Base-by-base conservation (phyloP, 2,888 invertebrate species). In the Parnassius smintheus region DNA sequence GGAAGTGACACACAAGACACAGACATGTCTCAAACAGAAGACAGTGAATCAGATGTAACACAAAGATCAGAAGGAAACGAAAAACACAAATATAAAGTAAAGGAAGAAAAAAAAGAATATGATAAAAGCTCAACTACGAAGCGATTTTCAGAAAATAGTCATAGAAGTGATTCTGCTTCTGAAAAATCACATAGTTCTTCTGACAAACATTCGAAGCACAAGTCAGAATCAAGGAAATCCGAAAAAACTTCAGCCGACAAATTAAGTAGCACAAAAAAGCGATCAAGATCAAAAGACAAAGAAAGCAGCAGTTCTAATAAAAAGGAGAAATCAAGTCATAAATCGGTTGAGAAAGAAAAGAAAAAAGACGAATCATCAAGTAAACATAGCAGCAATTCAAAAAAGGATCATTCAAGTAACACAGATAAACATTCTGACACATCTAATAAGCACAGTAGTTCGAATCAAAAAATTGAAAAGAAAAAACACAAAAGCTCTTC, bases 31-130 rank as follows among this genome's bases (percentile, higher is more conserved):
- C 70, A 68, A 73, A 71, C 59, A 62, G 63, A 59, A 71, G 79
- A 80, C 18, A 83, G 80, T 73, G 81, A 82, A 46, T 80, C 78
- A 59, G 80, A 82, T 41, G 65, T 69, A 12, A 82, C 85, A 57
- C 81, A 84, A 13, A 84, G 83, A 44, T 84, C 86, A 48, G 79
- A 77, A 10, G 86, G 88, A 71, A 78, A 85, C 25, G 72, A 70
- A 42, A 81, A 79, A 68, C 65, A 75, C 2, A 82, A 82, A 69
- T 74, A 71, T 62, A 80, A 82, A 77, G 73, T 81, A 42, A 86
- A 81, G 72, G 74, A 70, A 68, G 85, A 85, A 75, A 76, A 80
- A 61, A 66, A 69, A 13, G 77, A 80, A n/a, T 72, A 75, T 64
- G 71, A 81, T 64, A 81, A 72, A 60, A 45, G 66, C 61, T 77